phyloP scores from a whole-genome alignment of 2,888 invertebrate genomes.

The Trypoxylon attenuatum region DNA sequence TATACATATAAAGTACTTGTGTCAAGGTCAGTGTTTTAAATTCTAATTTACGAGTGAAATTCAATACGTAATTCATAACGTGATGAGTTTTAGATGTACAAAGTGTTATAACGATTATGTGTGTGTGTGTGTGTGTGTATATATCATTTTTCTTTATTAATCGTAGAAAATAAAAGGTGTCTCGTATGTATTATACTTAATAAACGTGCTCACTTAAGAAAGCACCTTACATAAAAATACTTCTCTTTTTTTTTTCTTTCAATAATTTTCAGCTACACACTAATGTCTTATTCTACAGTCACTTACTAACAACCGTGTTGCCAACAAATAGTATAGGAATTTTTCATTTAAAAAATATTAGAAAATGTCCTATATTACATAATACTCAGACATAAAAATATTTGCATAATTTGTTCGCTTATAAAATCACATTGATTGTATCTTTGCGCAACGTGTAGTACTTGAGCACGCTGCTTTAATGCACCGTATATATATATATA shows the following conservation, averaged over 20 bases:
- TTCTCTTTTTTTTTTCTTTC: too few species aligned
- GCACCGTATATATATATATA: too few species aligned
- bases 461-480: too few species aligned
- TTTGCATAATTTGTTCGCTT: conserved; percentile 5
- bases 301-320: neutral
- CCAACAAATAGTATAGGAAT: neutral
- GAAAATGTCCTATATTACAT: conserved; percentile 8
- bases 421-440: neutral
- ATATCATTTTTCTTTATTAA: conserved; percentile 31
- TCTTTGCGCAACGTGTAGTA: too few species aligned
- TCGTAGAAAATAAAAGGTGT: conserved; percentile 38
- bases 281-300: neutral
- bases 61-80: conserved; percentile 3
- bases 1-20: neutral
- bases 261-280: too few species aligned
- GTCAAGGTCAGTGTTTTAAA: conserved; percentile 1
- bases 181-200: conserved; percentile 33
- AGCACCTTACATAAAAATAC: conserved; percentile 10
- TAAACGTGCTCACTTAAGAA: conserved; percentile 13
- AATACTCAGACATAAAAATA: conserved; percentile 7
- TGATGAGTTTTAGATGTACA: conserved; percentile 30
- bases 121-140: conserved; percentile 32
- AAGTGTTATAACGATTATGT: conserved; percentile 21
- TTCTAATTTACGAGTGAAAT: conserved; percentile 17
- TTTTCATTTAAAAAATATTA: conserved; percentile 8